Evolutionary conservation across 23 tunicate species (phyloP).

Genomic region (Ciona savignyi): DNA sequence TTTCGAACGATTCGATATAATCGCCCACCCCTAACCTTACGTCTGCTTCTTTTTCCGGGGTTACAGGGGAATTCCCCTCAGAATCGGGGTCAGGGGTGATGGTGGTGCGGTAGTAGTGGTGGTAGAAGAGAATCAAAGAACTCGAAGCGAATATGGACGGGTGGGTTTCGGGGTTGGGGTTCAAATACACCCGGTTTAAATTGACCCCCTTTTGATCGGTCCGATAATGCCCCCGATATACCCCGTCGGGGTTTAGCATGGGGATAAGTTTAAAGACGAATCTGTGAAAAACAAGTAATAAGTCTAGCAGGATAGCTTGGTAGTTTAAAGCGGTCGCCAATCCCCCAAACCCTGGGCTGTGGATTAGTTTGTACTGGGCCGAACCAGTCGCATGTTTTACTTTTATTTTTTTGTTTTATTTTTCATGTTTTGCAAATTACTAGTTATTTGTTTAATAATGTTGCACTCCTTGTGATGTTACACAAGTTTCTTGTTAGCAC

Average conservation of each 20-base stretch:
- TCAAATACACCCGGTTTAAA: slow-evolving; percentile 74
- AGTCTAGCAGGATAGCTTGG: no score
- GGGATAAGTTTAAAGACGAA: slow-evolving; percentile 78
- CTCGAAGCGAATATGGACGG: slow-evolving; percentile 69
- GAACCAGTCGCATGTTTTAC: no score
- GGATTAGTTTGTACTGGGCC: no score
- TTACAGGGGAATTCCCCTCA: neutral
- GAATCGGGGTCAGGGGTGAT: neutral
- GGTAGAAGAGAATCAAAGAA: slow-evolving; percentile 70
- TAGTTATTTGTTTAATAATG: no score
- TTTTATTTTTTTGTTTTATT: no score
- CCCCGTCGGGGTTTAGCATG: slow-evolving; percentile 96
- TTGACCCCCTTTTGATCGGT: slow-evolving; percentile 92
- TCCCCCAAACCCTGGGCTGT: no score
- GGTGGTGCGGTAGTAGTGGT: slow-evolving; percentile 44
- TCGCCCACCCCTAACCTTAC: neutral
- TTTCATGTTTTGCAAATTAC: no score
- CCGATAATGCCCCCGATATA: slow-evolving; percentile 85
- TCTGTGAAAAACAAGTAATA: slow-evolving; percentile 5
- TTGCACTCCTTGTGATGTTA: no score
- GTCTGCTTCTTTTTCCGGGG: neutral
- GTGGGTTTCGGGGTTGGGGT: slow-evolving; percentile 64
- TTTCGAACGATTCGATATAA: neutral
- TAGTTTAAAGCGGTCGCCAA: no score
- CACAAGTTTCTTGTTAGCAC: no score